phyloP scores from a whole-genome alignment of 2,888 invertebrate genomes.

The Sphaeridia pumilis region DNA sequence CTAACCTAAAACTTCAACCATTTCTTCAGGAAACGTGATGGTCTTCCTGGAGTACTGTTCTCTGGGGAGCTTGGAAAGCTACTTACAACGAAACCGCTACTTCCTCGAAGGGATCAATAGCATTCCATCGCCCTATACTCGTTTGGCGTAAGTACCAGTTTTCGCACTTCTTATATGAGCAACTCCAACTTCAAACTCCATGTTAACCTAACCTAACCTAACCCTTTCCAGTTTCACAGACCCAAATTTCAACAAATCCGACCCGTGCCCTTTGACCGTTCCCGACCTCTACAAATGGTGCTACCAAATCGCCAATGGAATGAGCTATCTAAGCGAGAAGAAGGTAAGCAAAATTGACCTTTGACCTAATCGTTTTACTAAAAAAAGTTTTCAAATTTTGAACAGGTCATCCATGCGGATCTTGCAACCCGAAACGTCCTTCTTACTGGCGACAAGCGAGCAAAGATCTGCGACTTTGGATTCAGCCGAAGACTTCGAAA shows the following conservation, averaged over 20 bases:
- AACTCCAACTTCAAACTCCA: too few relatives aligned
- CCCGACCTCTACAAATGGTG: slow-evolving; percentile 8
- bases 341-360: not conserved
- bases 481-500: slow-evolving; percentile 6
- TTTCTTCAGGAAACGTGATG: slow-evolving; percentile 1
- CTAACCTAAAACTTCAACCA: too few relatives aligned
- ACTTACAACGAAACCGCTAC: not conserved
- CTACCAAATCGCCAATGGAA: slow-evolving; percentile 8
- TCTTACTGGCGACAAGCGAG: not conserved
- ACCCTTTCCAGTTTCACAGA: not conserved
- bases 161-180: not conserved
- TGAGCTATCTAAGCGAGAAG: slow-evolving; percentile 6
- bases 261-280: not conserved
- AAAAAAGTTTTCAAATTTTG: too few relatives aligned
- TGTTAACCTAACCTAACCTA: not conserved
- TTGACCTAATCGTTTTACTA: too few relatives aligned
- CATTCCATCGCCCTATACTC: not conserved
- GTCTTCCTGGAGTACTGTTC: slow-evolving; percentile 7
- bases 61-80: slow-evolving; percentile 9
- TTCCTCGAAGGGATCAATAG: slow-evolving; percentile 1
- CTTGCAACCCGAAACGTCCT: slow-evolving; percentile 7
- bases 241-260: not conserved
- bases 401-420: slow-evolving; percentile 12
- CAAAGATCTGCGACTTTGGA: slow-evolving; percentile 14
- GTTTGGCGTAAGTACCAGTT: slow-evolving; percentile 1